Evolutionary conservation across 2,113 vertebrate species (phyloP).

Genomic region (Pollimyrus isidori): DNA sequence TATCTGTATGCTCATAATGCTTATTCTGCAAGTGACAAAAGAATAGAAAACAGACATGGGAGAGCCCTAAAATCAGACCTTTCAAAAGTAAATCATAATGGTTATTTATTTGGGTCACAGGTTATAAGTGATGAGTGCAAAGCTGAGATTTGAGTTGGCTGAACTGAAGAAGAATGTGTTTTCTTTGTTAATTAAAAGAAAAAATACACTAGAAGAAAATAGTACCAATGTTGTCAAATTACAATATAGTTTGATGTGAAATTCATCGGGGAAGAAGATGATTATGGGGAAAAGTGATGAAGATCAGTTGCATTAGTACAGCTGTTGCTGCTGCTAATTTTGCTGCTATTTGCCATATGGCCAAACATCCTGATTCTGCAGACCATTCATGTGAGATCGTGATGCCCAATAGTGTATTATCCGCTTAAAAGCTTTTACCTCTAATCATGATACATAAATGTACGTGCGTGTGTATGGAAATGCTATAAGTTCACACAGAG

Average conservation of each 20-base stretch:
- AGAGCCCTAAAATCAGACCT: background rate
- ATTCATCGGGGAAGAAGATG: background rate
- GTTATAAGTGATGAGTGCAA: background rate
- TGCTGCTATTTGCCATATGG: constrained; percentile 75
- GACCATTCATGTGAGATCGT: constrained; percentile 19
- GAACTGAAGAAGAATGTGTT: background rate
- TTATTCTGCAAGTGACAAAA: background rate
- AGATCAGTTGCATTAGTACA: constrained; percentile 60
- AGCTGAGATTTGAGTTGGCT: background rate
- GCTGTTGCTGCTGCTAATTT: constrained; percentile 67
- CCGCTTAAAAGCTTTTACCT: constrained; percentile 78
- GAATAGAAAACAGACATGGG: background rate
- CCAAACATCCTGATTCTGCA: constrained; percentile 43
- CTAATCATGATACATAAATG: constrained; percentile 37
- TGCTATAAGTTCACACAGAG: background rate
- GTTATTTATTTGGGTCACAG: background rate
- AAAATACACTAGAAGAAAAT: background rate
- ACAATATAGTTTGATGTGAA: background rate
- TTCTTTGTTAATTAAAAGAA: background rate
- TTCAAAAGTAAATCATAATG: background rate
- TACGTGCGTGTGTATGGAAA: background rate
- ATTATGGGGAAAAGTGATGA: background rate
- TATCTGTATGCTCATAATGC: background rate
- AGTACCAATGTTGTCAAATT: background rate
- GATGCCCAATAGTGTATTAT: constrained; percentile 64